Evolutionary conservation across 2,113 vertebrate genomes (phyloP).

Genomic region (Nansenia antarctica): DNA sequence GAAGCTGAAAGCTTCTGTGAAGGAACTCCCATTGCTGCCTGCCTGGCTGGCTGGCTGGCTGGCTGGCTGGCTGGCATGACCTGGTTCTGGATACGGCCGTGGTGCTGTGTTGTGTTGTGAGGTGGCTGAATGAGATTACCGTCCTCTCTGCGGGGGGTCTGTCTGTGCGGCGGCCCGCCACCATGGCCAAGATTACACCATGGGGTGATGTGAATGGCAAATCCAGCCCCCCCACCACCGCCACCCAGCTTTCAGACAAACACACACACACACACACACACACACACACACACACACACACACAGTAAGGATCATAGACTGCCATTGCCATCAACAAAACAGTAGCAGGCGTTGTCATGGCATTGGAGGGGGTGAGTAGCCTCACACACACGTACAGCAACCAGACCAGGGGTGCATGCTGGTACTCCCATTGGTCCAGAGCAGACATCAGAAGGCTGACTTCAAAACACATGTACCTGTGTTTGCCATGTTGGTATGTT

Average conservation of each 20-base stretch:
- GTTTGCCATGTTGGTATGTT: no score
- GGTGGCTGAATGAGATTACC: conserved; percentile 64
- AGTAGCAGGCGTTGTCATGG: neutral
- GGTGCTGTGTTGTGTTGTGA: conserved; percentile 30
- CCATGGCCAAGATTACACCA: conserved; percentile 55
- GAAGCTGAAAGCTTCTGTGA: neutral
- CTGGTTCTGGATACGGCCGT: conserved; percentile 12
- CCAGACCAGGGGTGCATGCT: neutral
- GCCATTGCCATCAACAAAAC: neutral
- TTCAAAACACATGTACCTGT: no score
- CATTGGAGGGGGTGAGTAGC: neutral
- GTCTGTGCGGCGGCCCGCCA: conserved; percentile 43
- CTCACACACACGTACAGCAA: neutral
- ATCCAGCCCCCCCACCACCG: conserved; percentile 47
- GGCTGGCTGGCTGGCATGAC: conserved; percentile 8
- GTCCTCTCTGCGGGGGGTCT: conserved; percentile 35
- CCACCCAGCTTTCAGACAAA: conserved; percentile 14
- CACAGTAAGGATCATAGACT: conserved; percentile 7
- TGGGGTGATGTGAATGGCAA: conserved; percentile 57
- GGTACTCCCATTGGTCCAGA: neutral
- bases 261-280: neutral
- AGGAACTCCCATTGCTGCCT: conserved; percentile 16
- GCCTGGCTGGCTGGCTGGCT: neutral
- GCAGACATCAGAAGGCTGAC: no score
- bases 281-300: conserved; percentile 2